Conservation (phyloP, 2,888 invertebrate genomes). For the Epistrophe eligans region DNA sequence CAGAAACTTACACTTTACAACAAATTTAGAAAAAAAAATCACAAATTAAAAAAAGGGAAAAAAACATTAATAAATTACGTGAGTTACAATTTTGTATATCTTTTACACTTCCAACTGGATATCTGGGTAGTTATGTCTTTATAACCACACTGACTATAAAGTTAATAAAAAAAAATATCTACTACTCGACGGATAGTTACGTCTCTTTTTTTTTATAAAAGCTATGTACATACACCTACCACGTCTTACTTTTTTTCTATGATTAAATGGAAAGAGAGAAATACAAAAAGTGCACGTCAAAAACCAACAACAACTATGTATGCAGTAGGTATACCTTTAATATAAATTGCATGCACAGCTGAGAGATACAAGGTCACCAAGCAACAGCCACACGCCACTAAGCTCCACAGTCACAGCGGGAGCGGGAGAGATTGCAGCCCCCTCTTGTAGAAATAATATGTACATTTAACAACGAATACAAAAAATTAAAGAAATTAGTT, state of each 20-base stretch:
- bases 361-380: slow-evolving; percentile 57
- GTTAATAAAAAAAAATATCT: slow-evolving; percentile 36
- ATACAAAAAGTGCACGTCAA: slow-evolving; percentile 4
- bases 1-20: slow-evolving; percentile 1
- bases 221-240: neutral
- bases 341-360: slow-evolving; percentile 58
- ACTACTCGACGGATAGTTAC: slow-evolving; percentile 35
- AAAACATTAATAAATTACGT: slow-evolving; percentile 50
- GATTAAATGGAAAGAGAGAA: slow-evolving; percentile 17
- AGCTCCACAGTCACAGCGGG: neutral
- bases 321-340: neutral
- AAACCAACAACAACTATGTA: slow-evolving; percentile 6
- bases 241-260: neutral
- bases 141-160: slow-evolving; percentile 15
- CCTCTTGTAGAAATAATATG: neutral
- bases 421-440: neutral
- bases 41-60: slow-evolving; percentile 35
- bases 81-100: slow-evolving; percentile 45
- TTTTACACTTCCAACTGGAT: slow-evolving; percentile 32
- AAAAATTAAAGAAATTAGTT: slow-evolving; percentile 22
- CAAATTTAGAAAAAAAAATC: slow-evolving; percentile 26
- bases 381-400: slow-evolving; percentile 16
- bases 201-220: slow-evolving; percentile 11
- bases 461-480: neutral
- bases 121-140: slow-evolving; percentile 1